Evolutionary conservation across 2,888 invertebrate genomes (phyloP), one percentile per base, ranked within the genome.

Genomic region (Anodontia alba): DNA sequence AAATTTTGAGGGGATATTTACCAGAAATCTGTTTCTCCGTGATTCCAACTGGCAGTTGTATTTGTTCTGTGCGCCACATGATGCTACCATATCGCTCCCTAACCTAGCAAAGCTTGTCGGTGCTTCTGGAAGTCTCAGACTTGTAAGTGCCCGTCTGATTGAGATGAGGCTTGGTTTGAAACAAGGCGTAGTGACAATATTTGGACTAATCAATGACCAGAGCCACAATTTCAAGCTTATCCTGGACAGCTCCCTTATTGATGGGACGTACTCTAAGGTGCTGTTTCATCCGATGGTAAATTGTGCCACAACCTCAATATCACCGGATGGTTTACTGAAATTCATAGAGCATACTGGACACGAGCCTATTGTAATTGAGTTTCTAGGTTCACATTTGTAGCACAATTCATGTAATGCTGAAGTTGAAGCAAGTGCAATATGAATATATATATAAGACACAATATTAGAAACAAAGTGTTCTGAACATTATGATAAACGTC

Each of bases 11-110:
- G 94, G 94, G 5, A 85, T 91, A 51, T 90, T 92, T 80, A 90
- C 91, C 43, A 94, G 94, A 84, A 94, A 94, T 83, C 90, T 94
- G 1, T 94, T 94, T 81, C 84, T 94, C 31, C 88, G 87, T 76
- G 94, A 94, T 89, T 94, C 94, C 86, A 94, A 94, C 89, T 93
- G 93, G 84, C 89, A 86, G n/a, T 87, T 94, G n/a, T 94, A 91
- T 86, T 82, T 94, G 23, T 88, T 94, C 33, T 92, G 94, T 66
- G 93, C 93, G 0, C 87, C 91, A 7, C 93, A 94, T 86, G 89
- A 94, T 81, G 85, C 87, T 5, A 88, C 92, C 26, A 88, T 94
- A 17, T 93, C 93, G 72, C 89, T 94, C 7, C 92, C 89, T 75
- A 92, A 93, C 38, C 73, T 94, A 1, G 90, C 91, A 8, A 94